A percentile compares a stretch with the other conserved stretches of the same genome.
Evolutionary conservation across 1,140 invertebrate species (phyloP).

Genomic region (Caenorhabditis tropicalis): DNA sequence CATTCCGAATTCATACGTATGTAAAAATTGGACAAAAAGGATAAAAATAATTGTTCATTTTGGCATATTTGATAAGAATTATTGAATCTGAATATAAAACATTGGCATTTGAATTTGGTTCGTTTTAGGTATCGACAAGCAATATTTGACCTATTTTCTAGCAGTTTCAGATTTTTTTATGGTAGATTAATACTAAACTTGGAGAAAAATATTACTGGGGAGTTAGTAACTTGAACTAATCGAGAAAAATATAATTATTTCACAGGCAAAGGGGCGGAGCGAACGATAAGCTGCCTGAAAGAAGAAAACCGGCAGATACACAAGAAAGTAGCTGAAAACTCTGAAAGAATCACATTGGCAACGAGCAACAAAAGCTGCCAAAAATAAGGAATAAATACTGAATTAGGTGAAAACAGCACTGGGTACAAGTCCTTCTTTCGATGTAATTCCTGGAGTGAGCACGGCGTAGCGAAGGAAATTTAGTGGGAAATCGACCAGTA

Average conservation of each 20-base stretch:
- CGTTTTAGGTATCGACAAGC: neutral
- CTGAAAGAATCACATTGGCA: conserved; percentile 16
- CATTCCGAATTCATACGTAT: too few relatives aligned
- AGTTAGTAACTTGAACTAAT: conserved; percentile 8
- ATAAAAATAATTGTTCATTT: neutral
- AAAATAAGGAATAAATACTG: neutral
- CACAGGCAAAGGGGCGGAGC: neutral
- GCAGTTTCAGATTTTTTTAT: too few relatives aligned
- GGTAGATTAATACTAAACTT: too few relatives aligned
- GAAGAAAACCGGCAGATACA: conserved; percentile 27
- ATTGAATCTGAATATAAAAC: neutral
- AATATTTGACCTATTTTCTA: neutral
- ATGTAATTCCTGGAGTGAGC: conserved; percentile 64
- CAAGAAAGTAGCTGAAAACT: conserved; percentile 7
- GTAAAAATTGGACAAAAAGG: too few relatives aligned
- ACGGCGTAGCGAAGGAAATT: conserved; percentile 66
- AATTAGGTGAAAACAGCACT: conserved; percentile 67
- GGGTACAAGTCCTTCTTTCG: conserved; percentile 70
- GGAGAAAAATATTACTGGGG: neutral
- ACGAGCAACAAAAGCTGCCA: conserved; percentile 4
- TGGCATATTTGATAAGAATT: neutral
- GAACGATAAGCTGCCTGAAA: neutral
- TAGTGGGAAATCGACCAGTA: conserved; percentile 68
- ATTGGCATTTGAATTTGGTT: neutral
- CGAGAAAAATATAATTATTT: neutral